phyloP scores from a whole-genome alignment of 2,888 invertebrate species.

The Limnephilus auricula region DNA sequence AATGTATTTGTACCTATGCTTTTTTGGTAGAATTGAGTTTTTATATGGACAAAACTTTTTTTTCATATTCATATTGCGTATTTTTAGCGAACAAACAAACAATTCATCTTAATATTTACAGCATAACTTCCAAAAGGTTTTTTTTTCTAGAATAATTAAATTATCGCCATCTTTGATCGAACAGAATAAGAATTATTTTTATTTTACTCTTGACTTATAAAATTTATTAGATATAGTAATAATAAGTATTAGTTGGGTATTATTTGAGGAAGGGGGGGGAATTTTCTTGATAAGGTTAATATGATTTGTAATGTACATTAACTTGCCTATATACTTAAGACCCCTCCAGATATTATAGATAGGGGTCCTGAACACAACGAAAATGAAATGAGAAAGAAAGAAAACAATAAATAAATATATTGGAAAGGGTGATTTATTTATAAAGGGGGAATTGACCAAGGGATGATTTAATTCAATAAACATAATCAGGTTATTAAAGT shows the following conservation, averaged over 20 bases:
- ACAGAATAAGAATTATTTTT: too few relatives aligned
- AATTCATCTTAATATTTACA: too few relatives aligned
- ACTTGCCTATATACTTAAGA: neutral
- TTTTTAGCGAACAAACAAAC: too few relatives aligned
- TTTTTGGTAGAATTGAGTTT: too few relatives aligned
- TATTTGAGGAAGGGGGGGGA: neutral
- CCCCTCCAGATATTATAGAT: neutral
- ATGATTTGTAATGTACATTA: neutral
- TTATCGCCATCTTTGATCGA: too few relatives aligned
- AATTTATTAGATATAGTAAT: neutral
- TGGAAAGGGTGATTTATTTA: constrained; percentile 43
- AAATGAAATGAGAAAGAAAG: constrained; percentile 44
- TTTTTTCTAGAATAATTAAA: too few relatives aligned
- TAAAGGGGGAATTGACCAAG: neutral
- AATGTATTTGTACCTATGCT: too few relatives aligned
- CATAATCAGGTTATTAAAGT: constrained; percentile 44
- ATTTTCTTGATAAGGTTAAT: neutral
- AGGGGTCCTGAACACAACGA: constrained; percentile 17
- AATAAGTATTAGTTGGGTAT: neutral
- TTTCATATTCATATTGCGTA: too few relatives aligned
- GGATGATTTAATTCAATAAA: constrained; percentile 59
- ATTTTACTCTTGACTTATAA: neutral
- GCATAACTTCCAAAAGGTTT: too few relatives aligned
- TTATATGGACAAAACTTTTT: too few relatives aligned
- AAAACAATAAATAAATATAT: constrained; percentile 51